These are phyloP conservation scores for Celastrina argiolus DNA, from an alignment of 2,888 invertebrate genomes.

Conservation along the genomic window DNA sequence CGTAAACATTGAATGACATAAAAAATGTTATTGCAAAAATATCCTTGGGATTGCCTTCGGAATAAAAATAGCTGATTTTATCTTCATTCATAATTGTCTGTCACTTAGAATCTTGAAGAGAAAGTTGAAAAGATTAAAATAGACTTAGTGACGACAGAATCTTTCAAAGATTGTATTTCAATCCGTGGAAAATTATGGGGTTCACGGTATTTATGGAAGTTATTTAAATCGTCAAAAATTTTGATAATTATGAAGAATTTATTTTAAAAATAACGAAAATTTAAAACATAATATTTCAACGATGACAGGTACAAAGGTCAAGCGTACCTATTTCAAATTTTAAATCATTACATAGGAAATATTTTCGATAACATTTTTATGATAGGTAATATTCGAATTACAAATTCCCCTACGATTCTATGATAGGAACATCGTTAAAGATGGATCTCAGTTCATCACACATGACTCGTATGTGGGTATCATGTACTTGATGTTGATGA, in stretches of 20 bases:
- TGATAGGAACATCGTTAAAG: no score
- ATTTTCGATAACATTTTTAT: no score
- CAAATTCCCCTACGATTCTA: no score
- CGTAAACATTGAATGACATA: no score
- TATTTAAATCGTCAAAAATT: not conserved
- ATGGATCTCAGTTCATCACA: constrained; percentile 86
- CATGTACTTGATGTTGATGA: constrained; percentile 98
- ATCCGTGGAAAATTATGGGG: not conserved
- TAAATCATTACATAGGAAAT: no score
- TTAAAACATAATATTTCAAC: no score
- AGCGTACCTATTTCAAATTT: no score
- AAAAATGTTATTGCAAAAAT: not conserved
- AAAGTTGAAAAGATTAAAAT: not conserved
- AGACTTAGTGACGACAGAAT: not conserved
- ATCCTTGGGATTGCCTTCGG: not conserved
- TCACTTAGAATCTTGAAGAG: not conserved
- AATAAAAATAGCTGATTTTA: not conserved
- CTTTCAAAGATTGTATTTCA: not conserved
- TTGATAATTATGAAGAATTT: no score
- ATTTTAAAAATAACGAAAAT: no score
- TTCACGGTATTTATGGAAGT: not conserved
- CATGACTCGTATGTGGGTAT: constrained; percentile 98
- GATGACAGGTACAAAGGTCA: no score
- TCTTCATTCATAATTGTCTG: constrained; percentile 6
- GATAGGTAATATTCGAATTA: no score